Evolutionary conservation across 2,888 invertebrate genomes (phyloP), one percentile per base, ranked within the genome.

Genomic region (Diabrotica balteata): DNA sequence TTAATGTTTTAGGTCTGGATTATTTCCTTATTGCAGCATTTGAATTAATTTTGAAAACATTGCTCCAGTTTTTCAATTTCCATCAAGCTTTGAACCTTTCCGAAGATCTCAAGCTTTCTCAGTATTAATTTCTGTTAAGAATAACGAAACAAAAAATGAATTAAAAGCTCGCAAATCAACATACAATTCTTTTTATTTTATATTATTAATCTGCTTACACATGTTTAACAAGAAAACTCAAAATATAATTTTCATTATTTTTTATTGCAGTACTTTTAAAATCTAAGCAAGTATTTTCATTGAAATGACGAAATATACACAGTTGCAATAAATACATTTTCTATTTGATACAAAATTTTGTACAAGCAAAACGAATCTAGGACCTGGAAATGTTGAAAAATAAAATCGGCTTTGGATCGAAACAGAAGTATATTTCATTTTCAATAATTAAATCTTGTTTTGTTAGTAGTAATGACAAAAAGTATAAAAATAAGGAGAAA

Each of bases 341-440:
- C 66, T 68, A 70, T 72, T 75, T 74, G 69, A 74, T 76, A 76
- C 73, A 76, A 76, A 75, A 76, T 71, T 74, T 73, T 76, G 70
- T 76, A 76, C 75, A 76, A 73, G 73, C 73, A 66, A 73, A 32
- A 76, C 66, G 72, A 70, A 63, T 65, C 67, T 60, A 51, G 42
- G 51, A 54, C 54, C 58, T 32, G 52, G 47, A n/a, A 64, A 50
- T 51, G 46, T 58, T 54, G n/a, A 66, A 62, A 54, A 65, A 59
- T 11, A 59, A 70, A 62, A 55, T 63, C 61, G 62, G 66, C 66
- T 64, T 63, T 61, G 67, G 67, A 64, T 65, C 49, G 69, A 63
- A 53, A 67, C 65, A 67, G 59, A 69, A 67, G 61, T 69, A 66
- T 69, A 71, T 69, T 63, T 57, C 53, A 72, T 63, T 62, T 32